Base-by-base conservation (phyloP, 2,888 invertebrate species). In the Sylvicola cinctus region DNA sequence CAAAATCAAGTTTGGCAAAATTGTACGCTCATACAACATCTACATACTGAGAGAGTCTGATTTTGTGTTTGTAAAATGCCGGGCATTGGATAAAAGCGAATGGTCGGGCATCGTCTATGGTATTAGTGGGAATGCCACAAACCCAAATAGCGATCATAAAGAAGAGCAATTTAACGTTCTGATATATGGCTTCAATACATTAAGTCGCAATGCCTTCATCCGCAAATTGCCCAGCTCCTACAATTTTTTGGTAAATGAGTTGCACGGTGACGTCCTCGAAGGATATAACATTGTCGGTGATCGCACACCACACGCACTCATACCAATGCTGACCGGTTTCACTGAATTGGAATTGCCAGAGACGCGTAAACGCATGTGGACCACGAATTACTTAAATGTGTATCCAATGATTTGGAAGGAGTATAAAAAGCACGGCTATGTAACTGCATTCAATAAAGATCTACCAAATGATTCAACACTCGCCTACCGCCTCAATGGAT, bases 371-470 rank as follows among this genome's bases (percentile, higher is more conserved):
- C 61, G 74, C 31, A 64, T 69, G 51, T 54, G 56, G 3, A 67
- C 67, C 29, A 71, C 78, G 0, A 54, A 63, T 11, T 68, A 62
- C 32, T 70, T 90, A 1, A 74, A 90, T 50, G 60, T 68, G 0
- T 81, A 81, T 60, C 85, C 87, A 0, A 79, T 88, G 60, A 68
- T 90, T 41, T 91, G 90, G 78, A 74, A 80, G 42, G 69, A 78
- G 34, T 75, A 74, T 43, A 68, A 68, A 34, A 58, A 67, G 3
- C 64, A 68, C 33, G 80, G 83, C 2, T 75, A 74, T 47, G 66
- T 71, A 17, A 81, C 84, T 2, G 79, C 77, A 0, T 93, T 78
- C 52, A 77, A 78, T 45, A 93, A 95, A 51, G 93, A 95, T 50
- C 68, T 74, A 44, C 79, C 84, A 0, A 60, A 66, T 46, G 68